phyloP scores from a whole-genome alignment of 2,888 invertebrate genomes.

The Melangyna quadrimaculata region DNA sequence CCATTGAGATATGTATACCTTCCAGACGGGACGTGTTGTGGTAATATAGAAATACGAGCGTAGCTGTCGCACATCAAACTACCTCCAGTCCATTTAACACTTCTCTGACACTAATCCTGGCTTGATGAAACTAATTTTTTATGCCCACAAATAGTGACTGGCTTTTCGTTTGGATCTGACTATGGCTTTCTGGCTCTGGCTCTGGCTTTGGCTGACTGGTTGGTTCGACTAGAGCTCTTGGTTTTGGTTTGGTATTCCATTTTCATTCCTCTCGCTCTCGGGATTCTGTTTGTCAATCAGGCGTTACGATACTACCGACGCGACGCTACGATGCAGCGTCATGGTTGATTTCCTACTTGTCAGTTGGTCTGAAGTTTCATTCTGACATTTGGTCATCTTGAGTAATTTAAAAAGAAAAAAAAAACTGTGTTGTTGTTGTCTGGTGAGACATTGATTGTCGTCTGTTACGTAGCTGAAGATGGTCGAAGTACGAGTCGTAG shows the following conservation, averaged over 20 bases:
- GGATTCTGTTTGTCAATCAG: conserved; percentile 72
- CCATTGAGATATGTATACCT: conserved; percentile 1
- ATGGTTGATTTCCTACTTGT: conserved; percentile 80
- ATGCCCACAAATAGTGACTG: conserved; percentile 70
- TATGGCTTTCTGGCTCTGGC: neutral
- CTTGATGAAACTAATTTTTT: conserved; percentile 81
- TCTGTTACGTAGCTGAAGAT: conserved; percentile 1
- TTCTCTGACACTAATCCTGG: conserved; percentile 81
- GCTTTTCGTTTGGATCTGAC: conserved; percentile 38
- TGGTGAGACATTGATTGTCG: conserved; percentile 56
- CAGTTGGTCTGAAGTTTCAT: conserved; percentile 74
- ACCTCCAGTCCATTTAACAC: conserved; percentile 81
- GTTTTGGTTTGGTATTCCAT: conserved; percentile 36
- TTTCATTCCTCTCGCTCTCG: conserved; percentile 16
- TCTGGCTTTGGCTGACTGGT: conserved; percentile 45
- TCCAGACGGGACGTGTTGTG: conserved; percentile 8
- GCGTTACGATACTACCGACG: conserved; percentile 63
- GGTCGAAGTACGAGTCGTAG: conserved; percentile 10
- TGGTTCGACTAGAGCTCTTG: conserved; percentile 22
- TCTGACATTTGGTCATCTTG: conserved; percentile 68
- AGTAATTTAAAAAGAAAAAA: conserved; percentile 41
- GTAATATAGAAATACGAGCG: conserved; percentile 71
- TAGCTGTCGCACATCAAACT: conserved; percentile 71
- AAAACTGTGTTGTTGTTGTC: conserved; percentile 24
- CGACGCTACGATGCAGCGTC: conserved; percentile 80